These are phyloP conservation scores for Bombus impatiens DNA, from an alignment of 1,140 invertebrate species.

Conservation along the genomic window DNA sequence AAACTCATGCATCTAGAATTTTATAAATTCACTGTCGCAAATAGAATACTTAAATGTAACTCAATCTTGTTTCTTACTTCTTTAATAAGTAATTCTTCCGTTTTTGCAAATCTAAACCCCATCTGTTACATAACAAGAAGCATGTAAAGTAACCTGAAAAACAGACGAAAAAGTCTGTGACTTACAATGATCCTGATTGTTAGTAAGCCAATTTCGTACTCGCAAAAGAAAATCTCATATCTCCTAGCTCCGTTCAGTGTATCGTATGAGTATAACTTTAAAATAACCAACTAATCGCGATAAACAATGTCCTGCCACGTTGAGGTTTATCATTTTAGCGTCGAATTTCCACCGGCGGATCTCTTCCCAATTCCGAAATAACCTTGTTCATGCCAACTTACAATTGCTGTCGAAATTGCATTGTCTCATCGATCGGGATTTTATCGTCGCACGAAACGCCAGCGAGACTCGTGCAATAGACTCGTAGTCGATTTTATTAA, in stretches of 20 bases:
- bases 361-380: not conserved
- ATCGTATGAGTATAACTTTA: not conserved
- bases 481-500: constrained; percentile 21
- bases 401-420: not conserved
- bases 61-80: no score
- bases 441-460: not conserved
- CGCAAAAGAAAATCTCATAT: no score
- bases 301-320: not conserved
- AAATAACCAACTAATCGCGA: not conserved
- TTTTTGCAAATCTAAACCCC: no score
- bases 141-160: no score
- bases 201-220: not conserved
- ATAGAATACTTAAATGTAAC: no score
- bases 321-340: not conserved
- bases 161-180: not conserved
- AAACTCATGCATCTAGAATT: no score
- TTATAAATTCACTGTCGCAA: no score
- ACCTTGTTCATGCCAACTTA: constrained; percentile 9
- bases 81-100: no score
- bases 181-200: not conserved
- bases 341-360: not conserved
- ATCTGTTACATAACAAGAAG: no score
- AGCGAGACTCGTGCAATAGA: not conserved
- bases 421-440: constrained; percentile 15
- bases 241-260: not conserved